Conservation (phyloP, 2,797 vertebrate genomes). For the Xenops minutus region DNA sequence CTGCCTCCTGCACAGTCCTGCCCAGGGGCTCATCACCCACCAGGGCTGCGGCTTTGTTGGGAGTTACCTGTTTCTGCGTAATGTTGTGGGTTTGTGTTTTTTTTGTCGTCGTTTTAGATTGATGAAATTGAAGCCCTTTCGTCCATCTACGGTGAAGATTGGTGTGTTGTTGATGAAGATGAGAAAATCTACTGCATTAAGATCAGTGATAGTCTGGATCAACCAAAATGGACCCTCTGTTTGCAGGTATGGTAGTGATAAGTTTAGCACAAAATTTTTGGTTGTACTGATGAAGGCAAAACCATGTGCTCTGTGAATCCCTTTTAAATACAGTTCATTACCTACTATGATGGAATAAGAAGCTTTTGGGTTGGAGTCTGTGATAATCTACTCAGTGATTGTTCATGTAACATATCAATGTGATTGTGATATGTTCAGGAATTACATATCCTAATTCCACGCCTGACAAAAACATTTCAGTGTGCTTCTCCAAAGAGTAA, state of each 20-base stretch:
- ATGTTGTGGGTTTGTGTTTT: not conserved
- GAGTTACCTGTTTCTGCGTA: not conserved
- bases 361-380: not conserved
- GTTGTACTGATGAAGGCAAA: not conserved
- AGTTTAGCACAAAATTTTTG: not conserved
- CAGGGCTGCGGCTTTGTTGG: not conserved
- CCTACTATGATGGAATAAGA: not conserved
- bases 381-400: not conserved
- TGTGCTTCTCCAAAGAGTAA: not conserved
- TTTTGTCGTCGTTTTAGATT: slow-evolving; percentile 70
- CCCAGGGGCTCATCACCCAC: not conserved
- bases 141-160: slow-evolving; percentile 94
- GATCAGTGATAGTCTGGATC: slow-evolving; percentile 80
- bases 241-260: slow-evolving; percentile 82
- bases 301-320: not conserved
- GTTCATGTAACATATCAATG: not conserved
- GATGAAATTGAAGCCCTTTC: slow-evolving; percentile 96
- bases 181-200: slow-evolving; percentile 93
- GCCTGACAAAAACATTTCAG: not conserved
- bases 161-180: slow-evolving; percentile 92
- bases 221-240: slow-evolving; percentile 85
- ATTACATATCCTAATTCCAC: not conserved
- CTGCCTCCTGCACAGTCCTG: not conserved
- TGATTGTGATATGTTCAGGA: not conserved
- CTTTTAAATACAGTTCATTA: not conserved